Evolutionary conservation across 2,888 invertebrate species (phyloP), one percentile per base, ranked within the genome.

Genomic region (Euplexia lucipara): DNA sequence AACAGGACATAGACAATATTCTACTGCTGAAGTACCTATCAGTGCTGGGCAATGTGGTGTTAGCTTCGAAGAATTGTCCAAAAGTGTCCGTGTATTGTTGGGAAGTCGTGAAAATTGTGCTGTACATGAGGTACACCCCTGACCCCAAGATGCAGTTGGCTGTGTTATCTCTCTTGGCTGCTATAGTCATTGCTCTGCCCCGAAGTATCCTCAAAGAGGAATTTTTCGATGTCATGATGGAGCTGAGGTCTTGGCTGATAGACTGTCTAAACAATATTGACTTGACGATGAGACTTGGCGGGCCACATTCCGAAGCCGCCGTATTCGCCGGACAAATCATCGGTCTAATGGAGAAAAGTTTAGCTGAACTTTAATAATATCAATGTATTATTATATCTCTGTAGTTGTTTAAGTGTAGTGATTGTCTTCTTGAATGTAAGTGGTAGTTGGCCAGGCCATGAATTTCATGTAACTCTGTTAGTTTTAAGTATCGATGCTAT

Each of bases 21-120:
- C 84, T 98, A 4, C 85, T 98, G n/a, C 92, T 97, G 1, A 96
- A 96, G 80, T 97, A 97, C 79, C 83, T 98, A 0, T 96, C 97
- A 12, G 97, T 97, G 0, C 87, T 98, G 4, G 96, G 97, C 0
- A 95, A 96, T 22, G 92, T 98, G 1, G 94, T 98, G 80, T 89
- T 96, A 53, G 96, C 96, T 0, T 96, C 97, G 0, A 96, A 97
- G 74, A 97, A 98, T 88, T 97, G 97, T 75, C 92, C 96, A 0
- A 91, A 96, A 37, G 66, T 96, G 96, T 10, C 96, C 0, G 95
- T 96, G 70, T 97, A 98, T 92, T 97, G 96, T 0, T 96, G 96
- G 69, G 98, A 98, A 83, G 92, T 97, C 1, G 92, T 98, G 0
- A 96, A 97, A 73, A 95, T 98, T 69, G 95, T 96, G 12, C 95